Conservation (phyloP, 2,888 invertebrate species). For the Andrena chrysosceles region DNA sequence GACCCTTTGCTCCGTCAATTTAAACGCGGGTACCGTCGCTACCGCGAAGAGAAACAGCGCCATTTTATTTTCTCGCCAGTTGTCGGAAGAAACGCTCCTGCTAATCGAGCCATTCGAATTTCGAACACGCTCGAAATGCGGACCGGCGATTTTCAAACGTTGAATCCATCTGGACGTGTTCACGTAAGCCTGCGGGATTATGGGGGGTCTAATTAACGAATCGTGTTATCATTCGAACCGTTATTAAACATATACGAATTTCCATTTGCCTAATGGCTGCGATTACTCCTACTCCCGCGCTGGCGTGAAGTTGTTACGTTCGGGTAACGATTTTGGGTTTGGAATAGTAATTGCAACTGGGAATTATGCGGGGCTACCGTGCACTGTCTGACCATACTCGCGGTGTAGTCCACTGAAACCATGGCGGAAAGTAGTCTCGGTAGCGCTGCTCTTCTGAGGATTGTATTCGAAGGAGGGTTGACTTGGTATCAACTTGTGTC, state of each 20-base stretch:
- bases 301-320: no score
- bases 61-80: not conserved
- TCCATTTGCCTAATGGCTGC: slow-evolving; percentile 7
- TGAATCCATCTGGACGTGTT: not conserved
- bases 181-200: slow-evolving; percentile 42
- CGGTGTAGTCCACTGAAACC: not conserved
- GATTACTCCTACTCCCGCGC: not conserved
- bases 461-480: no score
- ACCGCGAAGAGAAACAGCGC: not conserved
- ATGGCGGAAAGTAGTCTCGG: slow-evolving; percentile 2
- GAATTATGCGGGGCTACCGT: no score
- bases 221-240: slow-evolving; percentile 34
- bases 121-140: not conserved
- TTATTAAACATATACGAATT: slow-evolving; percentile 23
- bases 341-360: no score
- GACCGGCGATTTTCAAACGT: slow-evolving; percentile 19
- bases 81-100: slow-evolving; percentile 3
- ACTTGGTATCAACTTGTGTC: no score
- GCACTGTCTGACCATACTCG: no score
- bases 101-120: slow-evolving; percentile 18
- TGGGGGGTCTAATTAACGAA: slow-evolving; percentile 45
- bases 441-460: not conserved
- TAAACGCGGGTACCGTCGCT: slow-evolving; percentile 10
- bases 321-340: no score
- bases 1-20: slow-evolving; percentile 10